Evolutionary conservation across 2,888 invertebrate genomes (phyloP).

Genomic region (Pterostichus madidus): DNA sequence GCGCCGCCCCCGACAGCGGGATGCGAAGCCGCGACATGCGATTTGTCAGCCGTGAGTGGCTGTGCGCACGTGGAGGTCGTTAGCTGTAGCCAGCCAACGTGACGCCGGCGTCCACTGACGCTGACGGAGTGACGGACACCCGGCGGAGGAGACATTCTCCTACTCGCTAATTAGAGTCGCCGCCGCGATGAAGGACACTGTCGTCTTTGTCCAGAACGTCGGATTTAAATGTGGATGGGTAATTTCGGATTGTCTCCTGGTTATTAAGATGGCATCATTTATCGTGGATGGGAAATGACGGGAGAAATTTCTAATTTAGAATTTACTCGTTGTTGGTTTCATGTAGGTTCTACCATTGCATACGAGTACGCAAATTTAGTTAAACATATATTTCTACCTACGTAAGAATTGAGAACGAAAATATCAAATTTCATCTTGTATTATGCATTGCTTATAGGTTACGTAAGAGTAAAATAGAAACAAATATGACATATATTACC

Average conservation of each 20-base stretch:
- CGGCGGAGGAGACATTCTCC: slow-evolving; percentile 15
- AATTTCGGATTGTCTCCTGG: slow-evolving; percentile 17
- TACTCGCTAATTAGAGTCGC: slow-evolving; percentile 57
- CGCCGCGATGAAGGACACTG: slow-evolving; percentile 25
- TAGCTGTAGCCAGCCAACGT: slow-evolving; percentile 77
- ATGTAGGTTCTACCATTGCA: not conserved
- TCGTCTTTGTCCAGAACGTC: slow-evolving; percentile 15
- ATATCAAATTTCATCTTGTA: too few species aligned
- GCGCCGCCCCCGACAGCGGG: slow-evolving; percentile 35
- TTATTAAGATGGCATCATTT: slow-evolving; percentile 9
- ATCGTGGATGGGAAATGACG: not conserved
- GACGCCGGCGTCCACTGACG: slow-evolving; percentile 71
- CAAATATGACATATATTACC: too few species aligned
- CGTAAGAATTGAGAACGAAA: too few species aligned
- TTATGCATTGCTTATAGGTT: too few species aligned
- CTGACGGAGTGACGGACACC: slow-evolving; percentile 8
- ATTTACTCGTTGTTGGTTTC: not conserved
- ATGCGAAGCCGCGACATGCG: slow-evolving; percentile 35
- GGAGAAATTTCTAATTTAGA: slow-evolving; percentile 11
- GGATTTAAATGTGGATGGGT: not conserved
- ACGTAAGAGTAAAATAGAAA: too few species aligned
- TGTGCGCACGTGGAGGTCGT: slow-evolving; percentile 76
- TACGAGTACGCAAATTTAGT: not conserved
- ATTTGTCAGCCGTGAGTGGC: slow-evolving; percentile 57
- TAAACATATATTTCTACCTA: not conserved